Percentiles rank a stretch among this genome's conserved stretches.
Evolutionary conservation across 2,888 invertebrate genomes (phyloP).

Genomic region (Xestia xanthographa): DNA sequence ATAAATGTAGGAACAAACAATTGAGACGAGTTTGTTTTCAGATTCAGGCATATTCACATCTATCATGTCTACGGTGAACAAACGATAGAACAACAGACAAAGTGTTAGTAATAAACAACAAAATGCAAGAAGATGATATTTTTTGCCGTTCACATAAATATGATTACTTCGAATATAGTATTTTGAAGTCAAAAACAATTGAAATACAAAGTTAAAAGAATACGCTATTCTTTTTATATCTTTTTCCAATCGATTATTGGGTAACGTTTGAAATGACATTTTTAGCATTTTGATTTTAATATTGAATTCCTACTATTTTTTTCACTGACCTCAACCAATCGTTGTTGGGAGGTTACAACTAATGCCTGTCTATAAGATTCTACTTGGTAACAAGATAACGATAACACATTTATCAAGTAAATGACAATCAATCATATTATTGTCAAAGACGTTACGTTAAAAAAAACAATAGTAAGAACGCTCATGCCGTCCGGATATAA

Average conservation of each 20-base stretch:
- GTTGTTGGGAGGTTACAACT: neutral
- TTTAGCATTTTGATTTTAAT: neutral
- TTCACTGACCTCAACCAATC: neutral
- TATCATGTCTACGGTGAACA: too few relatives aligned
- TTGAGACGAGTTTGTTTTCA: neutral
- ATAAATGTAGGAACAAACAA: neutral
- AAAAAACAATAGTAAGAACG: neutral
- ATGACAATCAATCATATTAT: neutral
- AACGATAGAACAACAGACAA: neutral
- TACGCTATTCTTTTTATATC: constrained; percentile 1
- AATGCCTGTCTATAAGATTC: too few relatives aligned
- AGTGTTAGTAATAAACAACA: neutral
- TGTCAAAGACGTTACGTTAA: neutral
- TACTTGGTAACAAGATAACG: too few relatives aligned
- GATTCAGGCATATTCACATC: neutral
- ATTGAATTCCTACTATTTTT: neutral
- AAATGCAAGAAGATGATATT: neutral
- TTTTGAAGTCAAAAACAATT: constrained; percentile 21
- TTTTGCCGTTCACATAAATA: constrained; percentile 3
- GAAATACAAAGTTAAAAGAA: neutral
- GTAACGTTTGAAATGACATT: neutral
- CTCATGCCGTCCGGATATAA: too few relatives aligned
- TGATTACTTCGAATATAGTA: neutral
- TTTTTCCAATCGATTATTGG: constrained; percentile 4
- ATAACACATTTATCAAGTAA: neutral